Evolutionary conservation across 1,140 invertebrate genomes (phyloP), one percentile per base, ranked within the genome.

Genomic region (Ladona fulva): DNA sequence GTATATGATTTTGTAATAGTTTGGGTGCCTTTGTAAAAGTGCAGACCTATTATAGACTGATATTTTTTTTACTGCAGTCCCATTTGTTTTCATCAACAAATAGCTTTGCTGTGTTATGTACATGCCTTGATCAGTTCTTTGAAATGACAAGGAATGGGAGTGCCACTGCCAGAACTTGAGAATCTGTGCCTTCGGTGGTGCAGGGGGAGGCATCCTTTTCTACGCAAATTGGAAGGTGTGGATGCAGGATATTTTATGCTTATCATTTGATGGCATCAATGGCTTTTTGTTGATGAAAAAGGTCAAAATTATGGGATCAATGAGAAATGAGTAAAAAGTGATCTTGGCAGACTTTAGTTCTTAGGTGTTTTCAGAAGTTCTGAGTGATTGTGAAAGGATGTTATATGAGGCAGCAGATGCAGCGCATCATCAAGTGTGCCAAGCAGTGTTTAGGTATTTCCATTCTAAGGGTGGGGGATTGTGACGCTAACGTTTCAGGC

Each of bases 11-110:
- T 66, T 66, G 52, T 66, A 66, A 66, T 66, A 66, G 52, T 66
- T 66, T 66, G 52, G 52, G 52, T 66, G 52, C 52, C 52, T 66
- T 66, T 66, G 14, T 66, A 66, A 66, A 66, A 66, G 52, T 66
- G 52, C 52, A 66, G n/a, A 66, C 52, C 52, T 66, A 66, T 66
- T 66, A 66, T 66, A 66, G 52, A 66, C 52, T 66, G 52, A 66
- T 66, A 66, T 66, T 66, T 66, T 66, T 66, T 66, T 66, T 66
- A 66, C 52, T 66, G 52, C 12, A 12, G n/a, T 66, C 52, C 52
- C 52, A 66, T 12, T 66, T 66, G 29, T 66, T 66, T 66, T 66
- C 52, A 66, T 66, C 52, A 66, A 66, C 52, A 66, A 66, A 66
- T 66, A 66, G 52, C 52, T 66, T 66, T 3, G 52, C 12, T 66